phyloP scores from a whole-genome alignment of 2,888 invertebrate genomes.

The Adela reaumurella region DNA sequence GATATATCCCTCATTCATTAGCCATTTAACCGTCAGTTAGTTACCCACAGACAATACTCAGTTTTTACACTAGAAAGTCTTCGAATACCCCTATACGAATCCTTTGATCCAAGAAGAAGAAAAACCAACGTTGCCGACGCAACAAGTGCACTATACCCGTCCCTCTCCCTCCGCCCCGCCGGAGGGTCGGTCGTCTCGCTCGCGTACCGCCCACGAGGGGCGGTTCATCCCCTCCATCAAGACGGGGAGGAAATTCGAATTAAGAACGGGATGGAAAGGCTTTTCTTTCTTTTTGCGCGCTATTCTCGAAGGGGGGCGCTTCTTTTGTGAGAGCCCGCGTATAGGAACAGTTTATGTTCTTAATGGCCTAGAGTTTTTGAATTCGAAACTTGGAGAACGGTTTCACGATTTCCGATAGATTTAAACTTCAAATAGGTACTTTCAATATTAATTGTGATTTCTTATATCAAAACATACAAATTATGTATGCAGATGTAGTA shows the following conservation, averaged over 20 bases:
- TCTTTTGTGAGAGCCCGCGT: background rate
- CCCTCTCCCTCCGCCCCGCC: background rate
- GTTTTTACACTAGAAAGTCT: too few relatives aligned
- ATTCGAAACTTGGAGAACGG: too few relatives aligned
- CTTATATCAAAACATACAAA: too few relatives aligned
- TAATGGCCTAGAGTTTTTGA: too few relatives aligned
- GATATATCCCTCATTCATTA: too few relatives aligned
- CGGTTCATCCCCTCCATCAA: constrained; percentile 18
- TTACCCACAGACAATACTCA: too few relatives aligned
- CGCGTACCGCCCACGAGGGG: background rate
- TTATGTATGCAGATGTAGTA: too few relatives aligned
- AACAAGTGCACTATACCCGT: background rate
- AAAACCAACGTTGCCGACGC: background rate
- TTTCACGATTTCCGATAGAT: too few relatives aligned
- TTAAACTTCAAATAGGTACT: too few relatives aligned
- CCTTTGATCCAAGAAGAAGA: background rate
- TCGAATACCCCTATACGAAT: background rate
- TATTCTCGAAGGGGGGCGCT: constrained; percentile 35
- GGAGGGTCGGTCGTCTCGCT: background rate
- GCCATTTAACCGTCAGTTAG: too few relatives aligned
- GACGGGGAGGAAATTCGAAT: constrained; percentile 52
- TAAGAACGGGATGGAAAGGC: constrained; percentile 49
- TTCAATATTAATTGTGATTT: too few relatives aligned
- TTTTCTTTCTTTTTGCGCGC: constrained; percentile 47
- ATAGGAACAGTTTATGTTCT: background rate